Conservation (phyloP, 2,113 vertebrate species). For the Rhagologus leucostigma region DNA sequence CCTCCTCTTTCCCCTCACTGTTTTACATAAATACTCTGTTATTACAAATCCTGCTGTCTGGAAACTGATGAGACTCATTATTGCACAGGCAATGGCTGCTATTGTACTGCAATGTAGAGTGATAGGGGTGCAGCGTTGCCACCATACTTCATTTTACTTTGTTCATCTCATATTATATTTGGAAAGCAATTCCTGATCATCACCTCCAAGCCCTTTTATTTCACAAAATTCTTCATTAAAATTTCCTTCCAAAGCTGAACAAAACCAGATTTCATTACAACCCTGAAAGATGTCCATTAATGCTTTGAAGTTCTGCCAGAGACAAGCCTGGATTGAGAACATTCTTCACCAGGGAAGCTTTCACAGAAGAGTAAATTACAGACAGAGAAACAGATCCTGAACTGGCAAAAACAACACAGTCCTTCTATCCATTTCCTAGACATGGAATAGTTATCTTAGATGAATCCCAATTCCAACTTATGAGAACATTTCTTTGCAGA, state of each 20-base stretch:
- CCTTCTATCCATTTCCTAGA: not conserved
- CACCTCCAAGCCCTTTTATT: not conserved
- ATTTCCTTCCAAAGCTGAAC: not conserved
- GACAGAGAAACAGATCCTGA: not conserved
- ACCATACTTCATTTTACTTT: not conserved
- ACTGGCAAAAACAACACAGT: not conserved
- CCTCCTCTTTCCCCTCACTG: not conserved
- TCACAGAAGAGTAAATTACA: not conserved
- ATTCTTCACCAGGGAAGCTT: not conserved
- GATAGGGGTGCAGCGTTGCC: not conserved
- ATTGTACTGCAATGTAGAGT: not conserved
- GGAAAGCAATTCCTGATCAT: not conserved
- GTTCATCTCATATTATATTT: not conserved
- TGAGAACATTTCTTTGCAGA: not conserved
- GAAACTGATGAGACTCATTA: slow-evolving; percentile 29
- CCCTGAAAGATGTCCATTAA: not conserved
- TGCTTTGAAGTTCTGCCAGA: not conserved
- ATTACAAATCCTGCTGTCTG: slow-evolving; percentile 44
- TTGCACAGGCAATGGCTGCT: not conserved
- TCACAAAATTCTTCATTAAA: not conserved
- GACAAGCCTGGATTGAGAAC: not conserved
- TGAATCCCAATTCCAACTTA: not conserved
- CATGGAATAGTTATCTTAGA: not conserved
- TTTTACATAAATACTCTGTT: slow-evolving; percentile 60
- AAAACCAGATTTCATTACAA: not conserved